A percentile compares a stretch with the other conserved stretches of the same genome.
These are phyloP conservation scores for Pectinophora gossypiella DNA, from an alignment of 1,140 invertebrate genomes.

Conservation along the genomic window DNA sequence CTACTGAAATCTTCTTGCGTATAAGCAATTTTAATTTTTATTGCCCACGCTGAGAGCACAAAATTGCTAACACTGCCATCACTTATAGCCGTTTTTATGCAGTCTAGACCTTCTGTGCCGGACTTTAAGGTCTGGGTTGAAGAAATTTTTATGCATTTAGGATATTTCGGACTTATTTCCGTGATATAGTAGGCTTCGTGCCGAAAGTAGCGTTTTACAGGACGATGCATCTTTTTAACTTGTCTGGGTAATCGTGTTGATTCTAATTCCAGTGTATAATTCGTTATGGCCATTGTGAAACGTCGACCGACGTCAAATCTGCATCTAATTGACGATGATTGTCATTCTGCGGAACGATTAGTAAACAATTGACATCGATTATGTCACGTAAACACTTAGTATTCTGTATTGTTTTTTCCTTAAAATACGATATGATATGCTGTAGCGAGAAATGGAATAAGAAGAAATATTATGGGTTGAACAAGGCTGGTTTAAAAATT, in stretches of 20 bases:
- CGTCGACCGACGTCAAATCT: too few relatives aligned
- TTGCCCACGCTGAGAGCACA: constrained; percentile 15
- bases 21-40: constrained; percentile 45
- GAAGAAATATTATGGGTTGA: too few relatives aligned
- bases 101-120: constrained; percentile 24
- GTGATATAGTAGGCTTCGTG: constrained; percentile 63
- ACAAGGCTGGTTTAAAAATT: too few relatives aligned
- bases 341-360: too few relatives aligned
- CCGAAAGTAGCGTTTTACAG: constrained; percentile 69
- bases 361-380: too few relatives aligned
- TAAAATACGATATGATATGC: too few relatives aligned
- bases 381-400: too few relatives aligned
- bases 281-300: too few relatives aligned
- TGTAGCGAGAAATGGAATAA: too few relatives aligned
- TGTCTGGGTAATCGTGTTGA: constrained; percentile 58
- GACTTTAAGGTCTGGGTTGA: constrained; percentile 37
- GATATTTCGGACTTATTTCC: constrained; percentile 41
- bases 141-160: constrained; percentile 20
- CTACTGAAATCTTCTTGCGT: constrained; percentile 33
- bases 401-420: too few relatives aligned
- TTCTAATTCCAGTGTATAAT: too few relatives aligned
- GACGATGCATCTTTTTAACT: constrained; percentile 67
- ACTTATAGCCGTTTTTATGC: neutral
- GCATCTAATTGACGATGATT: too few relatives aligned
- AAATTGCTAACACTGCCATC: neutral